Conservation (phyloP, 2,113 vertebrate genomes). For the Hemiprocne comata region DNA sequence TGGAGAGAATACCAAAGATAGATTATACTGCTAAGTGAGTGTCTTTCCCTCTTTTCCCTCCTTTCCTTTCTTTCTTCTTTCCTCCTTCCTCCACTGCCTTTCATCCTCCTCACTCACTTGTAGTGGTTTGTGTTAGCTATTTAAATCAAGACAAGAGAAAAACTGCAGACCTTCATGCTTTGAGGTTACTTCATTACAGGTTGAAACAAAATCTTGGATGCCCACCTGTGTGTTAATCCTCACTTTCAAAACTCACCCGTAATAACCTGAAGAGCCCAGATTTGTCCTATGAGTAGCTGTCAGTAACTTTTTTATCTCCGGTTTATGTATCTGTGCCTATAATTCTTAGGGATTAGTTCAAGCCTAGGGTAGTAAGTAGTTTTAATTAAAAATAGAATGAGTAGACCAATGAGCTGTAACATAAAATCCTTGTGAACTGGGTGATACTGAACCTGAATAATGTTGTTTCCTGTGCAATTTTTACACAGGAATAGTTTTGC, state of each 20-base stretch:
- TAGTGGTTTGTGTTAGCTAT: neutral
- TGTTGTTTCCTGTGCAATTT: neutral
- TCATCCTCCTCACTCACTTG: neutral
- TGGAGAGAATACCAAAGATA: neutral
- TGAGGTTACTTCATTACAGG: neutral
- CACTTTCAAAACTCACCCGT: neutral
- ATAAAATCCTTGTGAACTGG: constrained; percentile 23
- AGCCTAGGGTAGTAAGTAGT: constrained; percentile 13
- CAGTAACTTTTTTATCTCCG: constrained; percentile 34
- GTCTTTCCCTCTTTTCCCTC: neutral
- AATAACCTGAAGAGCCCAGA: neutral
- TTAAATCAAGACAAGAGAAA: neutral
- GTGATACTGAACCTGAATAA: neutral
- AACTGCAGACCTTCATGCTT: neutral
- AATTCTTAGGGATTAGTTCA: constrained; percentile 66
- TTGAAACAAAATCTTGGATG: constrained; percentile 7
- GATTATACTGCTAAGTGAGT: neutral
- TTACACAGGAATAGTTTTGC: neutral
- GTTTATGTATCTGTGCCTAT: neutral
- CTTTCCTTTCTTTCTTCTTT: neutral
- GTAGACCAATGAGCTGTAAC: constrained; percentile 19
- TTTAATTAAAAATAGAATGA: constrained; percentile 75
- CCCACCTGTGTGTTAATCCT: neutral
- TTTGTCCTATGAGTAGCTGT: constrained; percentile 16
- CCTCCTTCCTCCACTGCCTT: neutral